A percentile compares a stretch with the other conserved stretches of the same genome.
Evolutionary conservation across 2,888 invertebrate genomes (phyloP).

Genomic region (Griposia aprilina): DNA sequence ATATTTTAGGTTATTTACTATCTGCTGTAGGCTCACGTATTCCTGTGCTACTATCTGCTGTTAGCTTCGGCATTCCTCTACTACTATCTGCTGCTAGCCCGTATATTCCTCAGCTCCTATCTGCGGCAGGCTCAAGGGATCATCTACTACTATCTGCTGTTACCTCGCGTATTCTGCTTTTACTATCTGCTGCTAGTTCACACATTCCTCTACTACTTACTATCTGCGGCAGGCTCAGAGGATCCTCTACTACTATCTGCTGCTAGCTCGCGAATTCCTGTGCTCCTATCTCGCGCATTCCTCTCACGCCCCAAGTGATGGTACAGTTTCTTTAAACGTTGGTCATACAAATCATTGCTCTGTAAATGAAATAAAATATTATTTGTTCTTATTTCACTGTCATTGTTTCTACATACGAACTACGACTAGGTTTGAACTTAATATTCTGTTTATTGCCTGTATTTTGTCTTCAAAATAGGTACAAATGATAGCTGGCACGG

Average conservation of each 20-base stretch:
- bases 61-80: neutral
- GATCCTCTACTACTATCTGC: too few relatives aligned
- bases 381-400: neutral
- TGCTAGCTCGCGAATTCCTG: neutral
- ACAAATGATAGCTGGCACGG: conserved; percentile 66
- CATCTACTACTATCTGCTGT: too few relatives aligned
- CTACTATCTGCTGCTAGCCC: neutral
- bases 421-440: conserved; percentile 15
- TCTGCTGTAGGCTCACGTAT: neutral
- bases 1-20: too few relatives aligned
- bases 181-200: too few relatives aligned
- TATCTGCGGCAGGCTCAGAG: neutral
- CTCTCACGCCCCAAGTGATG: too few relatives aligned
- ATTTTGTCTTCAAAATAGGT: conserved; percentile 58
- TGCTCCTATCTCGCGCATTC: too few relatives aligned
- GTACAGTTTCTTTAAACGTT: too few relatives aligned
- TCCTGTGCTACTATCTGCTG: neutral
- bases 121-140: too few relatives aligned
- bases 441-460: conserved; percentile 54
- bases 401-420: neutral
- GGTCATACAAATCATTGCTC: too few relatives aligned
- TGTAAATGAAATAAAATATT: neutral
- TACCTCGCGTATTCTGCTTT: too few relatives aligned
- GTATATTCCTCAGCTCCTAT: neutral
- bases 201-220: too few relatives aligned